These are phyloP conservation scores for Copidosoma aretas DNA, from an alignment of 2,888 invertebrate species.

Conservation along the genomic window DNA sequence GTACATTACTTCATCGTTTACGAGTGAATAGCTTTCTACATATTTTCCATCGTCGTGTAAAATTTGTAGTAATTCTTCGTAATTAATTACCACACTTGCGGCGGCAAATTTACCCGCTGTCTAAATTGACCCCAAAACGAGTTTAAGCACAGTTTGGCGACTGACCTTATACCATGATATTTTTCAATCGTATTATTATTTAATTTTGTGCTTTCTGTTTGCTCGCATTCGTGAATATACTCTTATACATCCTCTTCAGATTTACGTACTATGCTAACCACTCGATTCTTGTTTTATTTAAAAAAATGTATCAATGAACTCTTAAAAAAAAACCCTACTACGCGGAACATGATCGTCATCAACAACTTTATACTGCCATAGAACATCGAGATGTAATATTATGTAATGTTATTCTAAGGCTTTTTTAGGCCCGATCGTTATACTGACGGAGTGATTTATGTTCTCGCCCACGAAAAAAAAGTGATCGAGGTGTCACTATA, in stretches of 20 bases:
- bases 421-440: no score
- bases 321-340: constrained; percentile 30
- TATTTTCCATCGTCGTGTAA: no score
- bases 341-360: constrained; percentile 43
- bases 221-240: constrained; percentile 6
- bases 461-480: no score
- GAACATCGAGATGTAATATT: constrained; percentile 49
- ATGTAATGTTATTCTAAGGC: constrained; percentile 52
- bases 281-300: constrained; percentile 33
- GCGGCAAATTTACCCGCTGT: no score
- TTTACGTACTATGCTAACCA: constrained; percentile 21
- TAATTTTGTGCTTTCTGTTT: neutral
- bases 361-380: constrained; percentile 52
- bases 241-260: constrained; percentile 13
- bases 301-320: constrained; percentile 36
- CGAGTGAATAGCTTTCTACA: neutral
- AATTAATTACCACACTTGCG: no score
- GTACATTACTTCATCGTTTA: neutral
- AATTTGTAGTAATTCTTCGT: no score
- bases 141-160: neutral
- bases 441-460: no score
- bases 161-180: neutral
- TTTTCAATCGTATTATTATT: neutral
- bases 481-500: no score
- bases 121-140: neutral